Percentiles rank a stretch among this genome's conserved stretches.
phyloP scores from a whole-genome alignment of 2,888 invertebrate species.

The Noctua comes region DNA sequence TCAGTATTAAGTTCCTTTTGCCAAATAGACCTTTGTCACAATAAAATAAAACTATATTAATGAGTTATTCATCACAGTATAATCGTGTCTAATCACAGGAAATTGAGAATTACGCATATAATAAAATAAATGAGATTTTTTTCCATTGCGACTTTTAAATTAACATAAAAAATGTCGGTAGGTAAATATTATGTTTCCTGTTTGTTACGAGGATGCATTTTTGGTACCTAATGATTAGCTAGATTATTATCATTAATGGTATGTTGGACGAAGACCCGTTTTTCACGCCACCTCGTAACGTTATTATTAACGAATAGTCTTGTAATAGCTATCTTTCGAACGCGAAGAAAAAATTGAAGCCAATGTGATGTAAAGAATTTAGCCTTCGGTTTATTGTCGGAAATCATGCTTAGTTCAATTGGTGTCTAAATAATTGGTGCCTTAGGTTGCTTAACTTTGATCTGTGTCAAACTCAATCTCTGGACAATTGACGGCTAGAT shows the following conservation, averaged over 20 bases:
- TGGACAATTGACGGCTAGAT: not conserved
- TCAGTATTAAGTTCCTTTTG: not conserved
- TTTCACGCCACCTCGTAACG: conserved; percentile 53
- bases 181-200: conserved; percentile 65
- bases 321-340: conserved; percentile 44
- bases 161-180: conserved; percentile 64
- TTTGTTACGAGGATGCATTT: conserved; percentile 62
- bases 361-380: conserved; percentile 15
- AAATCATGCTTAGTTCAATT: conserved; percentile 17
- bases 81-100: conserved; percentile 61
- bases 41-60: conserved; percentile 36
- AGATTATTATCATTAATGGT: conserved; percentile 51
- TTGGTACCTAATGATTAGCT: conserved; percentile 60
- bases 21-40: conserved; percentile 31
- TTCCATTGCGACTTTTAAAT: conserved; percentile 63
- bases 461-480: not conserved
- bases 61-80: conserved; percentile 48
- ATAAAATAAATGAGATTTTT: conserved; percentile 71
- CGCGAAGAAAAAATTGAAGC: conserved; percentile 20
- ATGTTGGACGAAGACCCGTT: conserved; percentile 46
- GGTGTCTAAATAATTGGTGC: not conserved
- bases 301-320: conserved; percentile 48
- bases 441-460: not conserved
- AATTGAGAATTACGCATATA: conserved; percentile 62
- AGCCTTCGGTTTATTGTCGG: conserved; percentile 2